Evolutionary conservation across 2,797 vertebrate genomes (phyloP), one percentile per base, ranked within the genome.

Genomic region (Sparus aurata): DNA sequence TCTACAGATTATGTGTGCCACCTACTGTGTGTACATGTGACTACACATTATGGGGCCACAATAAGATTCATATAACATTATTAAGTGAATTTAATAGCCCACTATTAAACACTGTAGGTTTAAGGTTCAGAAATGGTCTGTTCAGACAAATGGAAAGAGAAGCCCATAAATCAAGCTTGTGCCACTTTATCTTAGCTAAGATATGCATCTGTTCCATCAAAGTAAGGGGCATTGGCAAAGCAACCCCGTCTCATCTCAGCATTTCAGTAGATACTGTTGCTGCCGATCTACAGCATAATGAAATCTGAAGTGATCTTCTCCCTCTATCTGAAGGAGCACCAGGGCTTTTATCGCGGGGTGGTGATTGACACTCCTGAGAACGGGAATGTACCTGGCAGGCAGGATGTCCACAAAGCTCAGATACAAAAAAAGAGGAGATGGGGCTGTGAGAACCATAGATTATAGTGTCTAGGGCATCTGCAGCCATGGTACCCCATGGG

Each of bases 21-120:
- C 77, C 92, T 92, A 67, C 83, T 91, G 91, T 62, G n/a, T 66
- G 23, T 15, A 60, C 73, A 67, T n/a, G 63, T 53, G 7, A 85
- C 46, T 85, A 43, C 90, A 89, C 13, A 45, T 50, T 53, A 5
- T 16, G 43, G 4, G 15, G 16, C 17, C 30, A 38, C 43, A 57
- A 12, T 41, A 38, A 15, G 3, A 69, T 15, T 27, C 3, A 69
- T 6, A 11, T 16, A n/a, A 15, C 12, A 25, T 20, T 69, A 46
- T 16, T 34, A 66, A 45, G 17, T 27, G 5, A 47, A 50, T 16
- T n/a, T 0, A 22, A 41, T 66, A 43, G 0, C 18, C 23, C 25
- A 8, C 23, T 1, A 43, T 57, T n/a, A n/a, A n/a, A n/a, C n/a
- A n/a, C n/a, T n/a, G n/a, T n/a, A n/a, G n/a, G 46, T 55, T 62